Percentiles rank a stretch among this genome's conserved stretches.
Evolutionary conservation across 30 jellyfish, hydroid and myxozoan species (phyloP).

Genomic region (Euphysa ruthae): DNA sequence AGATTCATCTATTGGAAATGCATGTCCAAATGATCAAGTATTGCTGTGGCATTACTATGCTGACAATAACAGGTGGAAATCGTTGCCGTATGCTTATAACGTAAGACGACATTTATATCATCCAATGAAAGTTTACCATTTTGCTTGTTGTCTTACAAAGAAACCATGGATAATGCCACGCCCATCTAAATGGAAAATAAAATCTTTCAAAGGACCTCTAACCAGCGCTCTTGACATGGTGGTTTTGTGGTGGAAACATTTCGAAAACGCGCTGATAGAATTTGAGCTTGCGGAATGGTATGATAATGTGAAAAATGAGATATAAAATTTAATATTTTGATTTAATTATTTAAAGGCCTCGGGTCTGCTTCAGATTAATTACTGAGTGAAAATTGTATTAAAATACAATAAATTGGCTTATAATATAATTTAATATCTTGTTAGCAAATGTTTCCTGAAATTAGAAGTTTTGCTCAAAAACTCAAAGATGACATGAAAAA

Average conservation of each 20-base stretch:
- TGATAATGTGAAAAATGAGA: slow-evolving; percentile 30
- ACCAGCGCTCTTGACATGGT: slow-evolving; percentile 64
- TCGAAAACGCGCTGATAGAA: slow-evolving; percentile 55
- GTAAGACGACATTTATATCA: slow-evolving; percentile 83
- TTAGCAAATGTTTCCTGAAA: too few species aligned
- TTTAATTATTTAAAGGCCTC: not conserved
- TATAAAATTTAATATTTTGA: not conserved
- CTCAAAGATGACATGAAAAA: too few species aligned
- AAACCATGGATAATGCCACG: slow-evolving; percentile 77
- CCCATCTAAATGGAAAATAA: slow-evolving; percentile 34
- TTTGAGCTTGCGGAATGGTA: slow-evolving; percentile 67
- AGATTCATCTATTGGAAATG: slow-evolving; percentile 42
- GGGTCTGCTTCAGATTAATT: too few species aligned
- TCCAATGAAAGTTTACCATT: slow-evolving; percentile 91
- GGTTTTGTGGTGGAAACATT: slow-evolving; percentile 82
- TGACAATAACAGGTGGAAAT: slow-evolving; percentile 76
- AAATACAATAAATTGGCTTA: too few species aligned
- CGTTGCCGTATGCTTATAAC: slow-evolving; percentile 89
- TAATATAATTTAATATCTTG: too few species aligned
- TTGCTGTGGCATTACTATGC: slow-evolving; percentile 93
- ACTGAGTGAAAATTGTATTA: too few species aligned
- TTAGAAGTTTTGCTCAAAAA: too few species aligned
- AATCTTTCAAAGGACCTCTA: slow-evolving; percentile 61
- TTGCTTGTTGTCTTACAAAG: slow-evolving; percentile 94
- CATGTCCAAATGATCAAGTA: slow-evolving; percentile 92